Base-by-base conservation (phyloP, 2,888 invertebrate genomes). In the Spatulosminthurus flaviceps region DNA sequence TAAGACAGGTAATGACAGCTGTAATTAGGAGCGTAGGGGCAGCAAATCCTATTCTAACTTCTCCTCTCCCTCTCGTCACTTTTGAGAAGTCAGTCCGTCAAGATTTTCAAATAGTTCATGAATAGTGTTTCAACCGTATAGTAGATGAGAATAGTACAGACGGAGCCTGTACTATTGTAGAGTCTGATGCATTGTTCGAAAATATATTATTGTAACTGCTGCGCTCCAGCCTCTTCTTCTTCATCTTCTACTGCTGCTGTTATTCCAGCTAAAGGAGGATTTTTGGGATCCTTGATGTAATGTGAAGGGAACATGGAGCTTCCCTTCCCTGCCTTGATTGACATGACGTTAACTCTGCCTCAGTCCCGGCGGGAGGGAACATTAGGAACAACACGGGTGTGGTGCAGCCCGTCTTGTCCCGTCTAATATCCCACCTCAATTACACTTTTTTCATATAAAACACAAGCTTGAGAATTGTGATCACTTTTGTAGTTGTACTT, bases 1-100 rank as follows among this genome's bases (percentile, higher is more conserved):
- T 80, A 82, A 82, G 82, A 77, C 77, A 73, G 71, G 73, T 82
- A 82, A 82, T 81, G 82, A 81, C 82, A 82, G 81, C 74, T 80
- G 79, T 82, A 82, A 82, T 82, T 82, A 82, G 82, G 78, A 79
- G 64, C 61, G 22, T 34, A 34, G 43, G 42, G 70, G 21, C 22
- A 28, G 24, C 28, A 77, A 70, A 51, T 51, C 9, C 60, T 51
- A 74, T 74, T 73, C 24, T 43, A 51, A 16, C 29, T 28, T 61
- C 61, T 74, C 74, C 29, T 21, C 21, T 28, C 13, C 51, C 43
- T 28, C 13, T 72, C 43, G 51, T 72, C 26, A 42, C 24, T 51
- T n/a, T 24, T 51, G 51, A 51, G n/a, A 51, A n/a, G n/a, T n/a
- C 16, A 51, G 51, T 51, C 51, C 51, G 16, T 51, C 51, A 51